Evolutionary conservation across 2,888 invertebrate species (phyloP).

Genomic region (Cremastobaeus sp.): DNA sequence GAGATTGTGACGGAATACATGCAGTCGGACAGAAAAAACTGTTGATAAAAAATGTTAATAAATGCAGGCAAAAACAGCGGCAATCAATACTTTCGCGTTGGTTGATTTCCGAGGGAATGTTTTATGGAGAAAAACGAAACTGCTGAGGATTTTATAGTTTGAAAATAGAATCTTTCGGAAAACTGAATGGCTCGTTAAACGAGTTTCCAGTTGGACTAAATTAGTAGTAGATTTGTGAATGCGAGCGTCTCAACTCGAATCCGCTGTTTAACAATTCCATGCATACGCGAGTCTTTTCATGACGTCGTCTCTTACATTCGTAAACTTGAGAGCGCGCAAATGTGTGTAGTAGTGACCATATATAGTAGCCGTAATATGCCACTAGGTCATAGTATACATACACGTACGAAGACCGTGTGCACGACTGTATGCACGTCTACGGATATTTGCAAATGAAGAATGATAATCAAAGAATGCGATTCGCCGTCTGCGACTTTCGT

Average conservation of each 20-base stretch:
- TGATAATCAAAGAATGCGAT: constrained; percentile 47
- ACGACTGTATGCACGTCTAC: constrained; percentile 20
- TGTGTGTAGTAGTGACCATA: constrained; percentile 32
- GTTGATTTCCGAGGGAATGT: too few relatives aligned
- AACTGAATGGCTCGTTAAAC: constrained; percentile 3
- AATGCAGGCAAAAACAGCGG: too few relatives aligned
- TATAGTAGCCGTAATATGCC: constrained; percentile 53
- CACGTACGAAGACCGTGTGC: constrained; percentile 25
- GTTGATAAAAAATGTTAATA: too few relatives aligned
- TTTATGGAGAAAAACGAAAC: too few relatives aligned
- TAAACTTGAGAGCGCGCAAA: constrained; percentile 27
- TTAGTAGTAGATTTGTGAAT: constrained; percentile 21
- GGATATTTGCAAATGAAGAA: constrained; percentile 38
- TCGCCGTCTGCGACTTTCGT: constrained; percentile 37
- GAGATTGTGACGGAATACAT: too few relatives aligned
- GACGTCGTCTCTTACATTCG: constrained; percentile 35
- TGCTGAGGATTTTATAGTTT: too few relatives aligned
- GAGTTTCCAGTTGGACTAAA: constrained; percentile 9
- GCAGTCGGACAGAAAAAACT: too few relatives aligned
- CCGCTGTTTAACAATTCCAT: constrained; percentile 53
- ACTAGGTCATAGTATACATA: constrained; percentile 52
- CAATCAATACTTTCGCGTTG: too few relatives aligned
- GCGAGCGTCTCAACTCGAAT: constrained; percentile 33
- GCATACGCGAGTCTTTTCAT: constrained; percentile 50
- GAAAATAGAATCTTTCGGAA: background rate